Conservation (phyloP, 2,888 invertebrate genomes). For the Drosophila kambysellisi region DNA sequence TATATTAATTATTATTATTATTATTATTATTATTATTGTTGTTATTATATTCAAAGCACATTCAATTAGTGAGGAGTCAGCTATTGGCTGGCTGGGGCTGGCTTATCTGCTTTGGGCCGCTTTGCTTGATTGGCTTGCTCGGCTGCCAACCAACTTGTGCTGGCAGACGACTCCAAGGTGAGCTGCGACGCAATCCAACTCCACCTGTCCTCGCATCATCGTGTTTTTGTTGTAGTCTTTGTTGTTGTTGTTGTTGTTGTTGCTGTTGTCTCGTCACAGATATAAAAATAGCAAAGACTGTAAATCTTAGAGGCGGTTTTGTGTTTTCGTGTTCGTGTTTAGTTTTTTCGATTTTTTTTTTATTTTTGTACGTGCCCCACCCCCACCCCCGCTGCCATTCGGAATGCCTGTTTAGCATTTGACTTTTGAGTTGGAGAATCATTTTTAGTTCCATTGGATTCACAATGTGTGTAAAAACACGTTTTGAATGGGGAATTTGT, state of each 20-base stretch:
- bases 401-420: constrained; percentile 35
- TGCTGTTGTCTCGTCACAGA: constrained; percentile 46
- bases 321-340: constrained; percentile 6
- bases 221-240: constrained; percentile 7
- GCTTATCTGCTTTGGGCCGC: constrained; percentile 29
- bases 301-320: constrained; percentile 42
- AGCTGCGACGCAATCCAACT: constrained; percentile 70
- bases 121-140: constrained; percentile 53
- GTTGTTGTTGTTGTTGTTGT: constrained; percentile 3
- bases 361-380: background rate
- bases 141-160: constrained; percentile 34
- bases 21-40: background rate
- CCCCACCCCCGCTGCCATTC: constrained; percentile 7
- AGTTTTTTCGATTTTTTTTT: constrained; percentile 8
- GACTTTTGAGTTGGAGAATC: constrained; percentile 42
- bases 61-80: constrained; percentile 17
- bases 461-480: constrained; percentile 36
- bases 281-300: constrained; percentile 61
- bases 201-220: constrained; percentile 53
- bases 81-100: constrained; percentile 55
- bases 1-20: background rate
- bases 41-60: constrained; percentile 17
- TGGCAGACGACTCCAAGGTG: constrained; percentile 60
- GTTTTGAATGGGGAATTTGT: constrained; percentile 56
- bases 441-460: constrained; percentile 23